phyloP scores from a whole-genome alignment of 2,797 vertebrate species.

The Leptoclinus maculatus region DNA sequence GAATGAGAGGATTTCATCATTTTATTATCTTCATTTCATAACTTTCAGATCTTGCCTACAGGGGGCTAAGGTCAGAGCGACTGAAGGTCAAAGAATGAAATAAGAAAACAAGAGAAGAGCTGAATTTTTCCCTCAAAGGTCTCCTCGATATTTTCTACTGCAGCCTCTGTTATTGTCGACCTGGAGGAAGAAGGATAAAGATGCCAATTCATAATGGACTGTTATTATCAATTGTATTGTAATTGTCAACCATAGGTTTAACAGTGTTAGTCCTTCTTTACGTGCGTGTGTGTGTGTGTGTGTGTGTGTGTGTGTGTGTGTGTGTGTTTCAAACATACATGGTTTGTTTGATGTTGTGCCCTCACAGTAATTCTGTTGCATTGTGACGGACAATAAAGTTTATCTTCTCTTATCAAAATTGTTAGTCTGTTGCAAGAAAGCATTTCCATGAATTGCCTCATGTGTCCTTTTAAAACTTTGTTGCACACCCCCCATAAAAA shows the following conservation, averaged over 20 bases:
- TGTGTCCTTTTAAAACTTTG: constrained; percentile 11
- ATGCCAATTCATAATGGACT: not conserved
- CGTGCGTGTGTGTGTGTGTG: too few species aligned
- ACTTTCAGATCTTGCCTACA: not conserved
- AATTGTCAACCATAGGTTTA: too few species aligned
- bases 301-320: too few species aligned
- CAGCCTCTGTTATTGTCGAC: not conserved
- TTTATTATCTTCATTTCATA: not conserved
- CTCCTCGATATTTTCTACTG: not conserved
- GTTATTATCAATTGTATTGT: too few species aligned
- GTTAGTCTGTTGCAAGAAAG: not conserved
- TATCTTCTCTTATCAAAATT: not conserved
- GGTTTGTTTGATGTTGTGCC: not conserved
- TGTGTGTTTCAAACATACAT: not conserved
- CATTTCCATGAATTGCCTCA: not conserved
- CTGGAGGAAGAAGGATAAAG: not conserved
- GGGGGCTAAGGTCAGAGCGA: not conserved
- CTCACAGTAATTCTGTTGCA: not conserved
- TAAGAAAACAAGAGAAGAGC: not conserved
- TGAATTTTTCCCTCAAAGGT: not conserved
- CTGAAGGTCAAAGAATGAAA: not conserved
- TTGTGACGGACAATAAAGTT: not conserved
- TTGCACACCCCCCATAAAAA: not conserved
- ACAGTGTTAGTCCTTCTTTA: too few species aligned
- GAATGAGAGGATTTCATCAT: not conserved